Percentiles rank a stretch among this genome's conserved stretches.
Conservation (phyloP, 2,888 invertebrate species). For the Phengaris alcon region DNA sequence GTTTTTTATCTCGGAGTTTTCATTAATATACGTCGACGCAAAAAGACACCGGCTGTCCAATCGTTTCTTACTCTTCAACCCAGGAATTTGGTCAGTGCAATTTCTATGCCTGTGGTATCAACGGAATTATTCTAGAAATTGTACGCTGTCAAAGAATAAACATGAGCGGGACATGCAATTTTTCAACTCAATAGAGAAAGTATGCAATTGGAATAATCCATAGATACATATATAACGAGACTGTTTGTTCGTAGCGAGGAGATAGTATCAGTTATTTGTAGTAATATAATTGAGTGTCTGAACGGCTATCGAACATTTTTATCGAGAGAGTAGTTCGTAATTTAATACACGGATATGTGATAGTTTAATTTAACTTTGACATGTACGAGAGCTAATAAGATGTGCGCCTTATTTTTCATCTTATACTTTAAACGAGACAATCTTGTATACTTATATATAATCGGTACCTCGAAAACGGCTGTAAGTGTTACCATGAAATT, state of each 20-base stretch:
- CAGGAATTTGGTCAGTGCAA: not conserved
- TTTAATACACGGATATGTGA: not conserved
- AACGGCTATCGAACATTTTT: slow-evolving; percentile 1
- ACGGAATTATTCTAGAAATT: not conserved
- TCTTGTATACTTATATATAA: no score
- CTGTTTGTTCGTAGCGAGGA: not conserved
- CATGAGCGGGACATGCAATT: slow-evolving; percentile 8
- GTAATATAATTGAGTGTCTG: slow-evolving; percentile 7
- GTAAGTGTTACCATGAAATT: no score
- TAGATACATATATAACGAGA: not conserved
- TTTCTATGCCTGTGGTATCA: not conserved
- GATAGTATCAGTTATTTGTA: slow-evolving; percentile 1
- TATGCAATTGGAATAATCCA: slow-evolving; percentile 12
- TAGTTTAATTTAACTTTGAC: slow-evolving; percentile 1
- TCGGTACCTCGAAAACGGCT: no score
- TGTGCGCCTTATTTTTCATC: no score
- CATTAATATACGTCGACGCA: no score
- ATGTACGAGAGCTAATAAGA: no score
- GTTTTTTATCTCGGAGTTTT: no score
- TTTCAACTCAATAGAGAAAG: not conserved
- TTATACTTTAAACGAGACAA: no score
- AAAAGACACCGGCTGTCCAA: no score
- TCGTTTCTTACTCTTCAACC: not conserved
- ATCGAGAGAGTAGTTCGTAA: not conserved
- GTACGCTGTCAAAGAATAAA: slow-evolving; percentile 2